These are phyloP conservation scores for Salmo trutta DNA, from an alignment of 2,797 vertebrate genomes.

Conservation along the genomic window DNA sequence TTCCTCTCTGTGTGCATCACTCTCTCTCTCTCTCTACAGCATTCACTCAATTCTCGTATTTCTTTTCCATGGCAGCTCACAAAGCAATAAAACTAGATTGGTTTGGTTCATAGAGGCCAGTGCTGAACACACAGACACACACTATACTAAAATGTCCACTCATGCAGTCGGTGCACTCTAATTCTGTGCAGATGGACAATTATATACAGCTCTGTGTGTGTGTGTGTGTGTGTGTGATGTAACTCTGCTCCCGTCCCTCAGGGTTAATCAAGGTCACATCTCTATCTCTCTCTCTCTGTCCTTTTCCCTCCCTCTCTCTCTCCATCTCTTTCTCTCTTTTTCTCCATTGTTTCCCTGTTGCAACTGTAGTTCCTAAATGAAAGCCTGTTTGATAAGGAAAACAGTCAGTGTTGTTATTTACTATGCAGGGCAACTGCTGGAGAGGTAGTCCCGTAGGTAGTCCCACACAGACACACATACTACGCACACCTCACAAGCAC, in stretches of 20 bases:
- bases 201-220: slow-evolving; percentile 14
- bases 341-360: slow-evolving; percentile 30
- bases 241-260: slow-evolving; percentile 39
- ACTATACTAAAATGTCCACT: slow-evolving; percentile 1
- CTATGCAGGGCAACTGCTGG: not conserved
- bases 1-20: no score
- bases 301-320: not conserved
- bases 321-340: slow-evolving; percentile 13
- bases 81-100: slow-evolving; percentile 33
- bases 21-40: slow-evolving; percentile 18
- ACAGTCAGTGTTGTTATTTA: not conserved
- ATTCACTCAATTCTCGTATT: slow-evolving; percentile 48
- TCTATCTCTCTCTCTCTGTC: slow-evolving; percentile 6
- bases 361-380: not conserved
- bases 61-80: slow-evolving; percentile 42
- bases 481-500: no score
- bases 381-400: not conserved
- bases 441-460: not conserved
- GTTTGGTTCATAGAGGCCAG: slow-evolving; percentile 22
- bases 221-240: slow-evolving; percentile 6
- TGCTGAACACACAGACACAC: slow-evolving; percentile 9
- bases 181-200: slow-evolving; percentile 10
- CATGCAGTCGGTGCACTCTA: not conserved
- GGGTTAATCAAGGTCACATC: slow-evolving; percentile 30
- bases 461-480: slow-evolving; percentile 11